Evolutionary conservation across 2,113 vertebrate genomes (phyloP).

Genomic region (Percina caprodes): DNA sequence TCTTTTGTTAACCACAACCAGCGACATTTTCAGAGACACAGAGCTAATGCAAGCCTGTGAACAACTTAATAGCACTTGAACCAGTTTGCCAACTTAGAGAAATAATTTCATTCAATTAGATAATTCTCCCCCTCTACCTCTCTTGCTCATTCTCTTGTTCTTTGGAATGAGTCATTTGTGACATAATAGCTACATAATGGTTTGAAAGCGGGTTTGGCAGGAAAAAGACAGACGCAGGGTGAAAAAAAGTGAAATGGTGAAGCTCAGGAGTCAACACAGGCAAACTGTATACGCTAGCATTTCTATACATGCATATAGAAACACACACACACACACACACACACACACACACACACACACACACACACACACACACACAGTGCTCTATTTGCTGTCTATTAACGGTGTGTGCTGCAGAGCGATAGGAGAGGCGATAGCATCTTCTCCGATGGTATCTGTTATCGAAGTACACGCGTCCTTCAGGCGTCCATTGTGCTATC

Average conservation of each 20-base stretch:
- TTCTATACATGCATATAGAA: constrained; percentile 20
- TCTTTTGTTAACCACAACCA: constrained; percentile 69
- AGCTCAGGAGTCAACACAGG: constrained; percentile 28
- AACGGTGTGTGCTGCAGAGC: constrained; percentile 70
- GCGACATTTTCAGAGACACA: constrained; percentile 53
- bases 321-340: constrained; percentile 5
- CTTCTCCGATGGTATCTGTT: constrained; percentile 78
- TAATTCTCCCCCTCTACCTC: constrained; percentile 63
- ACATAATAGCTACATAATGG: constrained; percentile 79
- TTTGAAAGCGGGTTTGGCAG: constrained; percentile 64
- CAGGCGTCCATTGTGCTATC: constrained; percentile 78
- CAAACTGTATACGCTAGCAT: constrained; percentile 7
- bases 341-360: neutral
- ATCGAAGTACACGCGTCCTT: constrained; percentile 83
- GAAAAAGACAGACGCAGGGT: constrained; percentile 71
- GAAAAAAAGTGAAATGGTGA: constrained; percentile 56
- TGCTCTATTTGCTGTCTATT: constrained; percentile 78
- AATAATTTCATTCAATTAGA: constrained; percentile 82
- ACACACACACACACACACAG: constrained; percentile 3
- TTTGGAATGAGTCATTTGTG: constrained; percentile 76
- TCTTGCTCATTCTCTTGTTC: constrained; percentile 64
- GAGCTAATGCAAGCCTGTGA: constrained; percentile 68
- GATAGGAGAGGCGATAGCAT: constrained; percentile 78
- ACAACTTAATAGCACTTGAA: constrained; percentile 80
- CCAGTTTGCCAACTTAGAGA: constrained; percentile 81